Evolutionary conservation across 1,140 invertebrate genomes (phyloP), one percentile per base, ranked within the genome.

Genomic region (Euura lappo): DNA sequence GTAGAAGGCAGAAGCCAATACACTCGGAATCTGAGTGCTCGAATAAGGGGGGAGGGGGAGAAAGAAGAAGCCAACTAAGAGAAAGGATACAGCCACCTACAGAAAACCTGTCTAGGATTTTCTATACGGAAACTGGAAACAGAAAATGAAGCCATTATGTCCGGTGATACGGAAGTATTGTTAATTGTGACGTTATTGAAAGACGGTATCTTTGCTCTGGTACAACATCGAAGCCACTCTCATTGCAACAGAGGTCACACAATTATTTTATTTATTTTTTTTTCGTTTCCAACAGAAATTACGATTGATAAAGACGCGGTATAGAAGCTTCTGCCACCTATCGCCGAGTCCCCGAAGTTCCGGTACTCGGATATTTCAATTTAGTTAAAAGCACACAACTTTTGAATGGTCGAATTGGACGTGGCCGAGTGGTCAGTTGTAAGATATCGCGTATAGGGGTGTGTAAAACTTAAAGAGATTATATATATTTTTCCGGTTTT

Each of bases 401-500:
- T 77, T 74, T 69, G 67, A 71, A 71, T 78, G 81, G 78, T 79
- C 78, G 75, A 77, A 60, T 70, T 72, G 51, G 51, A 60, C 60
- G 65, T 13, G 75, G 70, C 75, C 75, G 67, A 75, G 73, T 79
- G 83, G 82, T 84, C 83, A 84, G 79, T 79, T 75, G 75, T 80
- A 77, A 84, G 81, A 83, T 82, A 83, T 78, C 78, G 76, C 28
- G 28, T 28, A 28, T 28, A 28, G 74, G 73, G 66, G 72, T 78
- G 78, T 78, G 75, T 76, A 72, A 77, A 80, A 82, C 83, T 86
- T 86, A 84, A 87, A 84, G 85, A 83, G 85, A 87, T 87, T 87
- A 87, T 85, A 87, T 85, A 85, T 86, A 28, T 28, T 28, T 87
- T 84, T 83, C 84, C 85, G 84, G 28, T 86, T 86, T 86, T 83